Conservation (phyloP, 2,113 vertebrate species). For the Rhynchopsitta pachyrhyncha region DNA sequence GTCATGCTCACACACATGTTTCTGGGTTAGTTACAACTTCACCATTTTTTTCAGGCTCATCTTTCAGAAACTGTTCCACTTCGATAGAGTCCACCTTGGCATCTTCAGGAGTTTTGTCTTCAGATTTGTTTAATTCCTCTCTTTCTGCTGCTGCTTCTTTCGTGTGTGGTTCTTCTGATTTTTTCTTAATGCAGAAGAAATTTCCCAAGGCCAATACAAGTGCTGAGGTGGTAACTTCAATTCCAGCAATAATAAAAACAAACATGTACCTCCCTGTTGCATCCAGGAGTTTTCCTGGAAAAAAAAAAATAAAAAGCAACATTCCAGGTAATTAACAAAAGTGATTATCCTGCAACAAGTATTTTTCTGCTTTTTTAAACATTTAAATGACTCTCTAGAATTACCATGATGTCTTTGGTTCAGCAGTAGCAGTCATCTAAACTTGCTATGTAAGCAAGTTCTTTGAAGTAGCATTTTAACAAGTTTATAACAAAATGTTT, state of each 20-base stretch:
- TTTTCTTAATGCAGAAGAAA: slow-evolving; percentile 82
- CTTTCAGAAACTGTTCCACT: slow-evolving; percentile 78
- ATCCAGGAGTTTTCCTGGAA: slow-evolving; percentile 89
- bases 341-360: background rate
- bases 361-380: background rate
- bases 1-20: slow-evolving; percentile 76
- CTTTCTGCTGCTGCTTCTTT: slow-evolving; percentile 65
- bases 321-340: background rate
- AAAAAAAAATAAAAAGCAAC: slow-evolving; percentile 20
- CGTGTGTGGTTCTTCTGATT: slow-evolving; percentile 46
- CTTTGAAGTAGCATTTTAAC: background rate
- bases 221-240: slow-evolving; percentile 84
- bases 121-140: slow-evolving; percentile 63
- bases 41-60: slow-evolving; percentile 72
- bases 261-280: slow-evolving; percentile 83
- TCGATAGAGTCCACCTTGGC: slow-evolving; percentile 68
- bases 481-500: background rate
- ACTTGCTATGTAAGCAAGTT: background rate
- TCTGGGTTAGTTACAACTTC: slow-evolving; percentile 76
- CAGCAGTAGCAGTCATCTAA: background rate
- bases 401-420: background rate
- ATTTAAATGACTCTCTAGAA: background rate
- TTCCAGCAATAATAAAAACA: slow-evolving; percentile 89
- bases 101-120: slow-evolving; percentile 51
- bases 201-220: slow-evolving; percentile 83